Conservation (phyloP, 2,113 vertebrate genomes). For the Toxotes jaculatrix region DNA sequence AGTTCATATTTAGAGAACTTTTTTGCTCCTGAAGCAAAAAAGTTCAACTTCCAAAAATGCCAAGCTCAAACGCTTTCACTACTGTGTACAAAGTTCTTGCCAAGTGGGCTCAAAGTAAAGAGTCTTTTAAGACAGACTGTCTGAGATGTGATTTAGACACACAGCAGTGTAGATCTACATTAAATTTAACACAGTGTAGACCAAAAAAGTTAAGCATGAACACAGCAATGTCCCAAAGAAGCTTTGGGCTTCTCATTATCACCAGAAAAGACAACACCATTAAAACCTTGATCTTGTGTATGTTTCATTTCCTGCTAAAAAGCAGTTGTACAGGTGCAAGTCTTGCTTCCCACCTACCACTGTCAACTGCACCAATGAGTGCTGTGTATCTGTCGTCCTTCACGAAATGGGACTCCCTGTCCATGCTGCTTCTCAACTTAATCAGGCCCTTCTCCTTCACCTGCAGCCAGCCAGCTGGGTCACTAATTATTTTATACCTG, state of each 20-base stretch:
- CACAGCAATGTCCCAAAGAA: background rate
- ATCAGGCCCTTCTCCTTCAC: conserved; percentile 84
- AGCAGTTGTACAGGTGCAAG: background rate
- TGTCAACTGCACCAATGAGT: conserved; percentile 83
- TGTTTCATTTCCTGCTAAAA: background rate
- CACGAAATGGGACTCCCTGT: conserved; percentile 84
- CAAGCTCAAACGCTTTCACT: too few relatives aligned
- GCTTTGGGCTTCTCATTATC: too few relatives aligned
- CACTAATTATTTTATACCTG: conserved; percentile 88
- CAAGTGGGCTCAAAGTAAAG: too few relatives aligned
- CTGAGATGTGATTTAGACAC: background rate
- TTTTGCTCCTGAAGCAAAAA: too few relatives aligned
- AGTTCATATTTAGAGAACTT: too few relatives aligned
- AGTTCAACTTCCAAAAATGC: too few relatives aligned
- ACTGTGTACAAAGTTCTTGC: too few relatives aligned
- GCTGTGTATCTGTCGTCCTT: conserved; percentile 86
- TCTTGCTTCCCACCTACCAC: conserved; percentile 51
- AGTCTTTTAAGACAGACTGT: too few relatives aligned
- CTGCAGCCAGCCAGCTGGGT: conserved; percentile 87
- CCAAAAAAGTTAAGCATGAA: too few relatives aligned
- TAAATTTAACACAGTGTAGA: background rate
- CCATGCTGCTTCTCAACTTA: conserved; percentile 76
- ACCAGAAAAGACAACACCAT: background rate
- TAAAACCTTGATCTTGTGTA: background rate
- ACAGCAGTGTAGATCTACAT: background rate